phyloP scores from a whole-genome alignment of 1,140 invertebrate genomes.

The Aphelenchoides avenae region DNA sequence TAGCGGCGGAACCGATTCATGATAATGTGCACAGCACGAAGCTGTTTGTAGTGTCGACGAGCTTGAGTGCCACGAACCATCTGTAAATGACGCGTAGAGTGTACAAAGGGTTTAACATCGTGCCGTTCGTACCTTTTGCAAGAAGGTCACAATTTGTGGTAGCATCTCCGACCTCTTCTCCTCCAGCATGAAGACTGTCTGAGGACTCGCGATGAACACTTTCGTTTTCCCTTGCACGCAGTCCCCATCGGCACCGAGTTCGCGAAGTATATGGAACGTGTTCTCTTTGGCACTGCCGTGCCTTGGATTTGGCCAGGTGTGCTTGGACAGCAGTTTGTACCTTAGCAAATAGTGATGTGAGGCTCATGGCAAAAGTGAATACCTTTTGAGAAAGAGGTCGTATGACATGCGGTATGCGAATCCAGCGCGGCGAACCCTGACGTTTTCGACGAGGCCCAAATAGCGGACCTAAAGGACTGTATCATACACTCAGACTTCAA shows the following conservation, averaged over 20 bases:
- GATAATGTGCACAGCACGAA: conserved; percentile 78
- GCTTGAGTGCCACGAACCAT: conserved; percentile 79
- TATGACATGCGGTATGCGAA: conserved; percentile 68
- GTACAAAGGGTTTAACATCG: background rate
- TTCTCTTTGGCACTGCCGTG: conserved; percentile 74
- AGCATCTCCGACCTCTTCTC: conserved; percentile 69
- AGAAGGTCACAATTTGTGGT: conserved; percentile 78
- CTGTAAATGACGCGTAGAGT: conserved; percentile 46
- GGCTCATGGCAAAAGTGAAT: background rate
- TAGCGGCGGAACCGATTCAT: conserved; percentile 77
- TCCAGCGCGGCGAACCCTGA: conserved; percentile 68
- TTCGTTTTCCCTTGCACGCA: conserved; percentile 90
- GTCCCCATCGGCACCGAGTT: conserved; percentile 73
- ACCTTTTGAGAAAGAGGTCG: conserved; percentile 65
- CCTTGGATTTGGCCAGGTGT: conserved; percentile 88
- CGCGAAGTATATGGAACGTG: conserved; percentile 74
- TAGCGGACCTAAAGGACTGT: conserved; percentile 66
- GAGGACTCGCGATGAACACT: conserved; percentile 83
- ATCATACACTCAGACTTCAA: background rate
- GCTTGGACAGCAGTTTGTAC: conserved; percentile 89
- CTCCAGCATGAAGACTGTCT: conserved; percentile 81
- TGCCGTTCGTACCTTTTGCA: conserved; percentile 73
- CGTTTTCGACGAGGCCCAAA: conserved; percentile 68
- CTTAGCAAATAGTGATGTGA: conserved; percentile 61
- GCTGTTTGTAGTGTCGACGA: conserved; percentile 73